These are phyloP conservation scores for Limnodromus scolopaceus DNA, from an alignment of 2,797 vertebrate genomes.

Conservation along the genomic window DNA sequence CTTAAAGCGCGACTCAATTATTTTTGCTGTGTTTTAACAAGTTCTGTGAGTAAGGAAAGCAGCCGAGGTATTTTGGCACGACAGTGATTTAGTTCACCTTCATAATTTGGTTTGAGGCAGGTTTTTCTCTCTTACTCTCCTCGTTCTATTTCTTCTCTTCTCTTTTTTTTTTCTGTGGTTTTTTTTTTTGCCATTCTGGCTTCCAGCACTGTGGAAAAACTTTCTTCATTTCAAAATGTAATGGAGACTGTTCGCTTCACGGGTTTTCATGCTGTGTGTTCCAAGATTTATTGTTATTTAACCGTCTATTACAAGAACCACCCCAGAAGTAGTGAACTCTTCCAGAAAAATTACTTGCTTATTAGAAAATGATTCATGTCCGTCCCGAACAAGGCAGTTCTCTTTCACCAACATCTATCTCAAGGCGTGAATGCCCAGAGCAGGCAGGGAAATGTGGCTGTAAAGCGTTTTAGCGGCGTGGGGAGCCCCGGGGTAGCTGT, in stretches of 20 bases:
- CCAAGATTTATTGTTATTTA: constrained; percentile 31
- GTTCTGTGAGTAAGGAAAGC: constrained; percentile 42
- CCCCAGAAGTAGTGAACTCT: not conserved
- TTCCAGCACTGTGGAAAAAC: constrained; percentile 50
- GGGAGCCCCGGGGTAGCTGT: constrained; percentile 6
- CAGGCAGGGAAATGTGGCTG: constrained; percentile 25
- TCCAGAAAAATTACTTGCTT: constrained; percentile 38
- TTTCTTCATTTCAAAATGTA: constrained; percentile 43
- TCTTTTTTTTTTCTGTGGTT: not conserved
- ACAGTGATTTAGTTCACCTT: constrained; percentile 37
- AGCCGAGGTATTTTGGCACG: constrained; percentile 15
- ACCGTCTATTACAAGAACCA: not conserved
- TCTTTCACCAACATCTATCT: not conserved
- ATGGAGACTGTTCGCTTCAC: not conserved
- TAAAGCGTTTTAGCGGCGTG: not conserved
- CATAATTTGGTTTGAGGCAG: constrained; percentile 53
- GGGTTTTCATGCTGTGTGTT: not conserved
- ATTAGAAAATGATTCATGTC: constrained; percentile 26
- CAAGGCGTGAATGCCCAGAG: not conserved
- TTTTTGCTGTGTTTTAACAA: constrained; percentile 58
- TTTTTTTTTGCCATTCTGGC: constrained; percentile 13
- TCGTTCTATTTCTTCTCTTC: rapidly evolving
- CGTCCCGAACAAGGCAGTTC: not conserved
- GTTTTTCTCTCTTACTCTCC: not conserved
- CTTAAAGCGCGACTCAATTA: not conserved